Evolutionary conservation across 2,888 invertebrate genomes (phyloP), one percentile per base, ranked within the genome.

Genomic region (Hypomecis punctinalis): DNA sequence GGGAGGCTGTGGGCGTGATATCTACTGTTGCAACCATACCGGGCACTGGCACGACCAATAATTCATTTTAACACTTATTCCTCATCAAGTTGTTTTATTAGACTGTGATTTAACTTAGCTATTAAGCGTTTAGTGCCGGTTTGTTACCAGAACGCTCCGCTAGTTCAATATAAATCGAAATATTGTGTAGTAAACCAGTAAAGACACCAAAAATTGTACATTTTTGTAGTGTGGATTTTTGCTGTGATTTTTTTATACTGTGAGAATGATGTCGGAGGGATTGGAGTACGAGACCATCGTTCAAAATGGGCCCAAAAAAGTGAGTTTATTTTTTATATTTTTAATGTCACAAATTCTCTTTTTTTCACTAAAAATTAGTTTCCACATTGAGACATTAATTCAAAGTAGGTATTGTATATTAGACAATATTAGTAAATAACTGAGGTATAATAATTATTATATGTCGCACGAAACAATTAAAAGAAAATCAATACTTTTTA

Each of bases 271-370:
- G 93, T 91, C 93, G 72, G 95, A 94, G 88, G 95, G 94, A 80
- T 91, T 94, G 88, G 95, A 95, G 91, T 94, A 95, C 87, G 95
- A 95, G 80, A 94, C 92, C 85, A 93, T 94, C 76, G 93, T 94
- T 76, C 94, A 94, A 83, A 94, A 94, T 88, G 95, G 94, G 76
- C 95, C 95, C 64, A 94, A 93, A 91, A 95, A 94, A 94, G 95
- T 95, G 85, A 94, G 93, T 90, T 0, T 7, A 37, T 49, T 48
- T 35, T 37, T 33, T 10, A 47, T n/a, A 42, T n/a, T 42, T 0
- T 10, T 42, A n/a, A n/a, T n/a, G n/a, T n/a, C n/a, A n/a, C n/a
- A n/a, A n/a, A n/a, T n/a, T 42, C 8, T 39, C 5, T 39, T 33
- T n/a, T 6, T 49, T 7, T n/a, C 23, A 11, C 8, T n/a, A 57